Percentiles rank a stretch among this genome's conserved stretches.
Conservation (phyloP, 1,140 invertebrate species). For the Trichonephila clavipes region DNA sequence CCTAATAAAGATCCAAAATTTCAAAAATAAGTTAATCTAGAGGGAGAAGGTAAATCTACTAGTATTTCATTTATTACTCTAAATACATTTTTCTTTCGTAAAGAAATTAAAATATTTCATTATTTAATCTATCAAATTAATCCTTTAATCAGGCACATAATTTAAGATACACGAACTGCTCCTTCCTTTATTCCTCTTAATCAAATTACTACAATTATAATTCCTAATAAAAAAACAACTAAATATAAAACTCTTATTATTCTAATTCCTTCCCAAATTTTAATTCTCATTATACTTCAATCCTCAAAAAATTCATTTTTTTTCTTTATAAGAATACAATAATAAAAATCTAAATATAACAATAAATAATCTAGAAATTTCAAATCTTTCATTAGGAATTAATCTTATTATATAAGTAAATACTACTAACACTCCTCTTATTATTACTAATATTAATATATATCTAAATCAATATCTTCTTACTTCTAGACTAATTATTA, state of each 20-base stretch:
- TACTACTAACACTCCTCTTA: conserved; percentile 20
- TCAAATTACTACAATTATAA: conserved; percentile 16
- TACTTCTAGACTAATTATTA: not conserved
- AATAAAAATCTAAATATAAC: not conserved
- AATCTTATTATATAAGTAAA: conserved; percentile 46
- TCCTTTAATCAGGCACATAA: conserved; percentile 21
- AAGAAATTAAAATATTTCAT: too few relatives aligned
- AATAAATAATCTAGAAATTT: not conserved
- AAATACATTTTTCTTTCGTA: not conserved
- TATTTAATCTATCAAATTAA: conserved; percentile 56
- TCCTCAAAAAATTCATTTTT: not conserved
- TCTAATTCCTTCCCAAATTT: not conserved
- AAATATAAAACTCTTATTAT: not conserved
- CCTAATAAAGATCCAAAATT: conserved; percentile 58
- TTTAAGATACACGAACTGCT: not conserved
- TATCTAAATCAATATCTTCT: not conserved
- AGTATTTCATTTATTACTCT: not conserved
- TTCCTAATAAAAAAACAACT: not conserved
- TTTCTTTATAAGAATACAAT: not conserved
- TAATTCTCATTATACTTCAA: not conserved
- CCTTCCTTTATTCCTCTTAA: not conserved
- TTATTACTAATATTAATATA: not conserved
- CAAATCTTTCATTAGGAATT: conserved; percentile 27
- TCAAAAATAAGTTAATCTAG: conserved; percentile 34
- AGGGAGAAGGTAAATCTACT: conserved; percentile 37